A percentile compares a stretch with the other conserved stretches of the same genome.
Conservation (phyloP, 1,140 invertebrate genomes). For the Heliconius hermathena region DNA sequence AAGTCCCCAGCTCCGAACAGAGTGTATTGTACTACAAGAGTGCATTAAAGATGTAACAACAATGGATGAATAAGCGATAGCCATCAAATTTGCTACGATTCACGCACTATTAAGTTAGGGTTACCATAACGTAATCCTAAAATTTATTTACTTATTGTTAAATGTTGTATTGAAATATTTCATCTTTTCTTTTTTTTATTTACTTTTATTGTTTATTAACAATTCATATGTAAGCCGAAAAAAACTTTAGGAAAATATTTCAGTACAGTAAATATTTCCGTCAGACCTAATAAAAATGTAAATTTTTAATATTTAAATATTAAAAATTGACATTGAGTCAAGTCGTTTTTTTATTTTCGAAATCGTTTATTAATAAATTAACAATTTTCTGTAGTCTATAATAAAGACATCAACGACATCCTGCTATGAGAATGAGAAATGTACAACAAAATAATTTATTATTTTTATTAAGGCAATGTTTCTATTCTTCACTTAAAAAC, state of each 20-base stretch:
- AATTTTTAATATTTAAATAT: no score
- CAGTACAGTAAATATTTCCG: no score
- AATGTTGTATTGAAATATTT: neutral
- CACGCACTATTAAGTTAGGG: slow-evolving; percentile 45
- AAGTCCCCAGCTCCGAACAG: neutral
- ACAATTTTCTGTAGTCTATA: neutral
- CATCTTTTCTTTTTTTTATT: neutral
- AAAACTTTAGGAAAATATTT: no score
- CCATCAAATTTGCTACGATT: slow-evolving; percentile 60
- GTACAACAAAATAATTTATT: no score
- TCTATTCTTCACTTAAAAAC: no score
- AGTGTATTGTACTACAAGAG: slow-evolving; percentile 5
- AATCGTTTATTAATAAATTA: neutral
- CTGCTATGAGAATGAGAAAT: neutral
- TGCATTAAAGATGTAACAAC: slow-evolving; percentile 34
- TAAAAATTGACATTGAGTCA: no score
- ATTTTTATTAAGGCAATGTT: no score
- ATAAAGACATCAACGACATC: slow-evolving; percentile 11
- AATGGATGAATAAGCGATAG: slow-evolving; percentile 50
- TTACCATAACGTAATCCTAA: slow-evolving; percentile 33
- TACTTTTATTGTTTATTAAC: neutral
- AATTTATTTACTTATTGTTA: neutral
- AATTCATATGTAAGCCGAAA: neutral
- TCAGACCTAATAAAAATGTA: no score
- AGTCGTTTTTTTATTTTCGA: no score